Base-by-base conservation (phyloP, 2,113 vertebrate species). In the Chaenocephalus aceratus region DNA sequence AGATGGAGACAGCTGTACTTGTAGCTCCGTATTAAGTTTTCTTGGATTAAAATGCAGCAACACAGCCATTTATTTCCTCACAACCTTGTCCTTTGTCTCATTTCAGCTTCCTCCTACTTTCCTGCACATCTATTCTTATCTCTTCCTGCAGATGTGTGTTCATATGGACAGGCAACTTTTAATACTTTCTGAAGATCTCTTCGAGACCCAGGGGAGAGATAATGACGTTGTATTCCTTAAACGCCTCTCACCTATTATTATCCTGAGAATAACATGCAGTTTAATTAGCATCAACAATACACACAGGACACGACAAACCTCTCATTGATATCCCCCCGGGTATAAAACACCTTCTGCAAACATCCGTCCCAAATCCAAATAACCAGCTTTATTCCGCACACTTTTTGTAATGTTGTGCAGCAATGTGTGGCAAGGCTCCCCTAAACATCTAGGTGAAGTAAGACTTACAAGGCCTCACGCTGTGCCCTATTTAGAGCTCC, bases 101-200 rank as follows among this genome's bases (percentile, higher is more conserved):
- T 44, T 73, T 60, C 60, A 59, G 72, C 23, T 54, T 48, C 54
- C 30, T 78, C 30, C 74, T 52, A 48, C 53, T 46, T 1, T 5
- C n/a, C 80, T 62, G 73, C 10, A 62, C 60, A 41, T 78, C 67
- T 80, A 78, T 63, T 80, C 85, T 86, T 89, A 89, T 90, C 89
- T 89, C 73, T 21, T 48, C 52, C 72, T 60, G 26, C 86, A 91
- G 81, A 78, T 86, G 70, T 80, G 74, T 66, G 44, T 80, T 64
- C 71, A 54, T 54, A 67, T 68, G 26, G 62, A 64, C 60, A 80
- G 60, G 56, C 54, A 16, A 62, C 53, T 62, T 69, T 21, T 73
- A 52, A 76, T 80, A 74, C 69, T 87, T 87, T 68, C 76, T 10
- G 21, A 61, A 75, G 21, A 86, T 78, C 65, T 73, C 30, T 30